These are phyloP conservation scores for Cylindroiulus punctatus DNA, from an alignment of 2,888 invertebrate species.

Conservation along the genomic window DNA sequence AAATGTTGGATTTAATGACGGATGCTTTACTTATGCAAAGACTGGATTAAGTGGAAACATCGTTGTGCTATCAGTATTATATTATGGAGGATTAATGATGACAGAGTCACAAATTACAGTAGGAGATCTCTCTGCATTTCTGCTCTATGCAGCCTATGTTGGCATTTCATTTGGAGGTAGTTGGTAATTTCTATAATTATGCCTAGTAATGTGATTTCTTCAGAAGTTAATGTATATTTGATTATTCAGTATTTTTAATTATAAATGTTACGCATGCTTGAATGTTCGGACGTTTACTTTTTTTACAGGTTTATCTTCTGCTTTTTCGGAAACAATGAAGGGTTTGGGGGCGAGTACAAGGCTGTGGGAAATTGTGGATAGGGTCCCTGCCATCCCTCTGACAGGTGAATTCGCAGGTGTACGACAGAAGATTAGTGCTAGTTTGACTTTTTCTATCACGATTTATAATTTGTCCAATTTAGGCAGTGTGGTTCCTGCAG, in stretches of 20 bases:
- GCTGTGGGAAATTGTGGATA: constrained; percentile 89
- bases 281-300: no score
- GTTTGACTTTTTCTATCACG: not conserved
- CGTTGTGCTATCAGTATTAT: constrained; percentile 88
- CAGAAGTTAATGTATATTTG: no score
- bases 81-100: constrained; percentile 91
- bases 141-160: constrained; percentile 93
- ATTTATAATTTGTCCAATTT: constrained; percentile 72
- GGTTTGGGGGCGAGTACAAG: constrained; percentile 91
- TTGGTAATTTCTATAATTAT: no score
- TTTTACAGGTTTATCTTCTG: constrained; percentile 76
- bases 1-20: not conserved
- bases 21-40: constrained; percentile 63
- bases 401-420: constrained; percentile 68
- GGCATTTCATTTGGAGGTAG: constrained; percentile 86
- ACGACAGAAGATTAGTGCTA: not conserved
- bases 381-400: constrained; percentile 79
- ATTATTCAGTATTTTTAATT: no score
- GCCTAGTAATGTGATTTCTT: no score
- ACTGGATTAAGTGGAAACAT: constrained; percentile 89
- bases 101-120: constrained; percentile 77
- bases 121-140: constrained; percentile 91
- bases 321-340: constrained; percentile 93
- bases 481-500: constrained; percentile 65
- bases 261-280: no score